Conservation (phyloP, 2,797 vertebrate genomes). For the Tragopan temminckii region DNA sequence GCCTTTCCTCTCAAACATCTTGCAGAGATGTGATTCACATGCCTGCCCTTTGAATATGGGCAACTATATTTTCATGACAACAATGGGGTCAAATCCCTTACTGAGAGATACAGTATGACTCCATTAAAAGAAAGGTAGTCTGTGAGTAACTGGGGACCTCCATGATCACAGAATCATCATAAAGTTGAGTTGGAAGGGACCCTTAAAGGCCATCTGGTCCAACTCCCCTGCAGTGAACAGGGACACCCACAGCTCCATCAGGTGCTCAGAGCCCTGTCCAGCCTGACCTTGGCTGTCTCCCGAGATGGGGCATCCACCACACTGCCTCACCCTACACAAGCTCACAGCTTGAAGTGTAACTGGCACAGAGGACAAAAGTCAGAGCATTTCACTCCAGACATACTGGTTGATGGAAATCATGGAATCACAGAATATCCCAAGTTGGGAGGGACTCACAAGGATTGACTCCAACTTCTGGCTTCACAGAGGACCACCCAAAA, state of each 20-base stretch:
- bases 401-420: accelerated
- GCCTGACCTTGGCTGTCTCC: too few species aligned
- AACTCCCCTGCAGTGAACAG: too few species aligned
- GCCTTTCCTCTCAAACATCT: neutral
- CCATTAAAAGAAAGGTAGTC: neutral
- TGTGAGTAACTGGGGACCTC: neutral
- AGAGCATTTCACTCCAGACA: neutral
- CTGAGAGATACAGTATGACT: neutral
- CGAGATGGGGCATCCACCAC: too few species aligned
- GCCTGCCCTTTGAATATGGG: neutral
- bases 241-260: too few species aligned
- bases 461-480: neutral
- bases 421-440: neutral
- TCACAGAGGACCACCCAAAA: neutral
- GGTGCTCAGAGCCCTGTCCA: too few species aligned
- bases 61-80: neutral
- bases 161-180: too few species aligned
- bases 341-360: neutral
- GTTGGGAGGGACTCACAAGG: neutral
- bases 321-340: neutral
- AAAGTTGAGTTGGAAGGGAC: too few species aligned
- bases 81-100: neutral
- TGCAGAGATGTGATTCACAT: neutral
- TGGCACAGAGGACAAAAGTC: neutral
- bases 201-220: too few species aligned